Percentiles rank a stretch among this genome's conserved stretches.
These are phyloP conservation scores for Rhea americana DNA, from an alignment of 2,113 vertebrate species.

Conservation along the genomic window DNA sequence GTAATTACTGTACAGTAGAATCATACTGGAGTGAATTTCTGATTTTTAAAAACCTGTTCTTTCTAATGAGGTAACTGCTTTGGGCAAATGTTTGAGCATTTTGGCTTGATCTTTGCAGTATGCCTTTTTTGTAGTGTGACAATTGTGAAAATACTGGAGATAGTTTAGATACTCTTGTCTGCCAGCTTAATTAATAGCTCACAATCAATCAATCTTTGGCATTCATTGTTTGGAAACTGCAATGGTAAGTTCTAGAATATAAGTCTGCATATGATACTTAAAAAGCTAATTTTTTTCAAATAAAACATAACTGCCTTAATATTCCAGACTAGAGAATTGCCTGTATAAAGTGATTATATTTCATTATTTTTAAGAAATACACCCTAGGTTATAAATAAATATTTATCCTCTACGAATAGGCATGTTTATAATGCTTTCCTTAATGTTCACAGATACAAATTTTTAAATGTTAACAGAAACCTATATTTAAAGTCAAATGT, in stretches of 20 bases:
- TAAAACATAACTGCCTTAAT: slow-evolving; percentile 29
- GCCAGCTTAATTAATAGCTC: slow-evolving; percentile 19
- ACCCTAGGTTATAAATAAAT: slow-evolving; percentile 66
- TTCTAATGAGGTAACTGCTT: slow-evolving; percentile 48
- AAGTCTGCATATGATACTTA: background rate
- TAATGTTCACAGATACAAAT: background rate
- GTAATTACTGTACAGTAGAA: slow-evolving; percentile 35
- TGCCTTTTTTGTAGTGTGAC: slow-evolving; percentile 37
- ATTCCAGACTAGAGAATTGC: slow-evolving; percentile 39
- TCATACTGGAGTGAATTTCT: slow-evolving; percentile 2
- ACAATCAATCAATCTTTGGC: background rate
- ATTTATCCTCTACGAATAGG: slow-evolving; percentile 65
- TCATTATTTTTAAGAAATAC: slow-evolving; percentile 54
- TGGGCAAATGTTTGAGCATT: slow-evolving; percentile 45
- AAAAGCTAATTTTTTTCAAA: background rate
- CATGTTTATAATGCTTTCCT: slow-evolving; percentile 39
- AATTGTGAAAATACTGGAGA: slow-evolving; percentile 3
- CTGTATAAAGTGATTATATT: slow-evolving; percentile 55
- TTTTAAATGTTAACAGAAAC: background rate
- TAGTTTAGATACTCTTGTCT: background rate
- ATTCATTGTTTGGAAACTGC: slow-evolving; percentile 16
- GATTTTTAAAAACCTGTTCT: background rate
- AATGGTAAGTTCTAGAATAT: slow-evolving; percentile 45
- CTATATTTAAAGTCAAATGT: background rate
- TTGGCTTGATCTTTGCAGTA: slow-evolving; percentile 48